Base-by-base conservation (phyloP, 1,140 invertebrate species). In the Hyles euphorbiae region DNA sequence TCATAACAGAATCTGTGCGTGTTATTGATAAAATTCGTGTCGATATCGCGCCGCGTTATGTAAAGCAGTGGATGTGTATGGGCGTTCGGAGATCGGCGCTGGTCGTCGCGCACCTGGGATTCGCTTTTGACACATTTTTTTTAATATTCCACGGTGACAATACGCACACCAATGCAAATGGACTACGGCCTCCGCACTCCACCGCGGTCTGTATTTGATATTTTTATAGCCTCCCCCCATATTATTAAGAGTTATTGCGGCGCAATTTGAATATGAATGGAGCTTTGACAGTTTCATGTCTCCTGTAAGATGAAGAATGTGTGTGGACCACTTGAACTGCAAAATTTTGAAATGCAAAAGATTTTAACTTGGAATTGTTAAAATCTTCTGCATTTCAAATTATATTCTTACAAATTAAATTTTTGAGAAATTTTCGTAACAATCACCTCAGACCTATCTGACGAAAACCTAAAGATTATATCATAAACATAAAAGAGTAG, bases 221-320 rank as follows among this genome's bases (percentile, higher is more conserved):
- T 81, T 86, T 86, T 86, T 86, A 86, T 82, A 73, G 74, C 75
- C 76, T 68, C 36, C 36, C 36, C 8, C 36, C 75, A 80, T 75
- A 79, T 78, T 79, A 83, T 74, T 73, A 75, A 81, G 80, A 83
- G 76, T 81, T 86, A 86, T 83, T 77, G 79, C 76, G 12, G 66
- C 74, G 72, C 72, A 71, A 82, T 82, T 81, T 79, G 76, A 80
- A 82, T 80, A 82, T 86, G 75, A 84, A 82, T 81, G 74, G 72
- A 72, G 67, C 66, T 80, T 81, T 78, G 79, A 77, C 76, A 78
- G 75, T 80, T 77, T 74, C 71, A 74, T 78, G 69, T 71, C 62
- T 65, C 55, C 64, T 63, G 60, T 69, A 73, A 69, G 61, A 70
- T 68, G 63, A 65, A 72, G 55, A 40, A 40, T 40, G 36, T 8